phyloP scores from a whole-genome alignment of 2,113 vertebrate species.

The Ameiurus melas region DNA sequence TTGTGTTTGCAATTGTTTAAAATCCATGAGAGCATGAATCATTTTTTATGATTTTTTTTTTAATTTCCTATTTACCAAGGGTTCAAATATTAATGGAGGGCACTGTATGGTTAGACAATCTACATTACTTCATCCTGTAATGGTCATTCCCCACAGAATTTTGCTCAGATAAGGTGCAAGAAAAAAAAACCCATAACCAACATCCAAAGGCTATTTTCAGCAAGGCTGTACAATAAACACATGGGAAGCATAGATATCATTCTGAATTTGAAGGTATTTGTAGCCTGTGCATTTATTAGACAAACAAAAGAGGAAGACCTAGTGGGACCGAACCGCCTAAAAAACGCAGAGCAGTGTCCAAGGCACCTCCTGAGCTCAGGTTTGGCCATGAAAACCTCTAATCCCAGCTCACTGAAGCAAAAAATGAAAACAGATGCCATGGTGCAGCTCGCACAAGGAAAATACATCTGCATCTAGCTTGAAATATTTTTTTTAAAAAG shows the following conservation, averaged over 20 bases:
- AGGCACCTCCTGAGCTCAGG: slow-evolving; percentile 8
- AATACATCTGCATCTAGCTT: slow-evolving; percentile 28
- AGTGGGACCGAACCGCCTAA: slow-evolving; percentile 29
- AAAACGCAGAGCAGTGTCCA: slow-evolving; percentile 13
- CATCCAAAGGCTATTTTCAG: slow-evolving; percentile 4
- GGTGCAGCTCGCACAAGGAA: neutral
- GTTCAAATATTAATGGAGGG: too few species aligned
- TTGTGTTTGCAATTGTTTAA: too few species aligned
- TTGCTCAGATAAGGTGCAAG: slow-evolving; percentile 40
- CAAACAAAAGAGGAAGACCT: slow-evolving; percentile 34
- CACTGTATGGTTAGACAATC: neutral
- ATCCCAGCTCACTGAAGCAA: slow-evolving; percentile 20
- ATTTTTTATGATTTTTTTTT: too few species aligned
- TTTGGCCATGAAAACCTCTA: neutral
- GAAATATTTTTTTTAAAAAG: neutral
- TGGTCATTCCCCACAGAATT: slow-evolving; percentile 18
- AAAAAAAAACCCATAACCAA: slow-evolving; percentile 18
- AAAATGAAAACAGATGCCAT: slow-evolving; percentile 34
- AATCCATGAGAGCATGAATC: too few species aligned
- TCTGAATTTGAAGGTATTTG: slow-evolving; percentile 44
- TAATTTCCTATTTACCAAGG: neutral
- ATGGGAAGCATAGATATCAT: slow-evolving; percentile 42
- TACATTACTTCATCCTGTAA: neutral
- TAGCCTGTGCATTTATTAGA: slow-evolving; percentile 37
- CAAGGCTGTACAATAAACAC: slow-evolving; percentile 24